These are phyloP conservation scores for Wasmannia auropunctata DNA, from an alignment of 1,140 invertebrate species.

Conservation along the genomic window DNA sequence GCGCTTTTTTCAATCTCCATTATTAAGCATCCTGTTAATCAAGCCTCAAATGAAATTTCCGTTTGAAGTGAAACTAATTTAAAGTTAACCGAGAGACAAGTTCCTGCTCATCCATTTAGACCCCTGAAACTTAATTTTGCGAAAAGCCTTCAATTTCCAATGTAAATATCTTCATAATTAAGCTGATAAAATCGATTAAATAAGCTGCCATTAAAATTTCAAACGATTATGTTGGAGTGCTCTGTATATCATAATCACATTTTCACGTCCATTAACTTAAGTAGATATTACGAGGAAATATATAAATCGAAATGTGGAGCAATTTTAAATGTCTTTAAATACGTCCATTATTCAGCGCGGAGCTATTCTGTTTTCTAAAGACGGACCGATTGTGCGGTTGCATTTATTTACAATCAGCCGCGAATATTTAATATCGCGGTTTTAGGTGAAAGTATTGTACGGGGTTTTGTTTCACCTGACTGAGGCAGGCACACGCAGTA, in stretches of 20 bases:
- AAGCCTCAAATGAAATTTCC: conserved; percentile 33
- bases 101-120: conserved; percentile 15
- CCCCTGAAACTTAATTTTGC: conserved; percentile 1
- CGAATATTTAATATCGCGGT: conserved; percentile 24
- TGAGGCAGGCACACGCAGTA: neutral
- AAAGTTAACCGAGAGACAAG: conserved; percentile 17
- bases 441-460: conserved; percentile 21
- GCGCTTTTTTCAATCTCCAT: neutral
- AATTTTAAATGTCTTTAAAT: neutral
- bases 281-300: neutral
- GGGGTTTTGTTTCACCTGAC: conserved; percentile 13
- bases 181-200: neutral
- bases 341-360: neutral
- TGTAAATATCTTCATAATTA: conserved; percentile 24
- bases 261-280: neutral
- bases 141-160: neutral
- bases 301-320: neutral
- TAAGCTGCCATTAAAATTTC: conserved; percentile 20
- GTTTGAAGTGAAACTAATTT: conserved; percentile 34
- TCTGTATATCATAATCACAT: neutral
- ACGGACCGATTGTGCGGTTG: neutral
- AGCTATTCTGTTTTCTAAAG: neutral
- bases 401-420: neutral
- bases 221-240: neutral
- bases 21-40: conserved; percentile 35